phyloP scores from a whole-genome alignment of 2,888 invertebrate species.

The Monoplex corrugatus region DNA sequence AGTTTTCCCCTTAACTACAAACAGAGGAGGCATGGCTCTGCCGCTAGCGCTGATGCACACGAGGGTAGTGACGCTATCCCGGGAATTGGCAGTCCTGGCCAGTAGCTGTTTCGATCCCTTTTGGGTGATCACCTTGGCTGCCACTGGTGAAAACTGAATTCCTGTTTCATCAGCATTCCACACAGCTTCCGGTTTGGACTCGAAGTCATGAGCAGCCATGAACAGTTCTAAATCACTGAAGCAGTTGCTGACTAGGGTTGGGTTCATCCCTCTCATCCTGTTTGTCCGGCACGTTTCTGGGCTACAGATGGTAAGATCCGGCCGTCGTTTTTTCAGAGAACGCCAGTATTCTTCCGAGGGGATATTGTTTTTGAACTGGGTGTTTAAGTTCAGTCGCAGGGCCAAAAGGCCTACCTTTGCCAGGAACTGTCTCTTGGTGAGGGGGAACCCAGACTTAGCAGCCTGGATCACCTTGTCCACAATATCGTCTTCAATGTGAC shows the following conservation, averaged over 20 bases:
- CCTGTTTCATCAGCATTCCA: background rate
- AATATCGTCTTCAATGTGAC: background rate
- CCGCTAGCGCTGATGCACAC: conserved; percentile 15
- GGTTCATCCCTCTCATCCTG: too few relatives aligned
- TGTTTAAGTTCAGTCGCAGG: background rate
- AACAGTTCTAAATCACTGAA: background rate
- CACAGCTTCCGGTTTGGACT: background rate
- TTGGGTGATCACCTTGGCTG: background rate
- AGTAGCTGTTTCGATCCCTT: background rate
- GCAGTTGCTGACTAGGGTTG: too few relatives aligned
- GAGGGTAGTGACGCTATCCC: background rate
- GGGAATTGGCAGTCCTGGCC: background rate
- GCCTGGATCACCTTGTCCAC: background rate
- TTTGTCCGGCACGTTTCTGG: conserved; percentile 34
- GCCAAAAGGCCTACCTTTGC: background rate
- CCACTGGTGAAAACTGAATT: background rate
- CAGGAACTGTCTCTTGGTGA: background rate
- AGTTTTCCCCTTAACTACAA: conserved; percentile 64
- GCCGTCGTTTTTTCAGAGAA: conserved; percentile 20
- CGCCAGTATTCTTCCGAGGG: conserved; percentile 45
- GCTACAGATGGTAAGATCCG: conserved; percentile 41
- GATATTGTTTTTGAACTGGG: conserved; percentile 3
- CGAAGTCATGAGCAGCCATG: background rate
- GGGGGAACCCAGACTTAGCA: background rate
- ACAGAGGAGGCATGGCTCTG: conserved; percentile 56